Evolutionary conservation across 2,113 vertebrate genomes (phyloP), one percentile per base, ranked within the genome.

Genomic region (Crypturellus undulatus): DNA sequence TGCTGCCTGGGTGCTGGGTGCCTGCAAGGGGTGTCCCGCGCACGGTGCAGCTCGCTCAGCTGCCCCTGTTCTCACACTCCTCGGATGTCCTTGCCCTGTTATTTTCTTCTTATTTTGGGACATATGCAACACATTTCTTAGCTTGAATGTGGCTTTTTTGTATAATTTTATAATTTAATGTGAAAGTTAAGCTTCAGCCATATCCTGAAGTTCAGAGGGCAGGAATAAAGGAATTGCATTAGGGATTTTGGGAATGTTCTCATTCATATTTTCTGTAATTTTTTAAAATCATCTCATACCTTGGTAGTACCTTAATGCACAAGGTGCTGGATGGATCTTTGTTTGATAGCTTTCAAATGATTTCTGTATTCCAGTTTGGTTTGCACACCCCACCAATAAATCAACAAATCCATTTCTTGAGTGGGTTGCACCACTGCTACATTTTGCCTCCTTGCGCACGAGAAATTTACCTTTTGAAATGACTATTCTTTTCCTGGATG

Each of bases 401-500:
- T 65, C 93, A 91, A 85, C 90, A 92, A 85, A 93, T 83, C 62
- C 42, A 22, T 84, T 92, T 84, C 65, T 56, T 78, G 63, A 22
- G 40, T 25, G 16, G 56, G 83, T 95, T 94, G 87, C 89, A 90
- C 73, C 54, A 70, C 89, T 28, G 40, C 78, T 70, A 89, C 69
- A 42, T 93, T 92, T 79, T 62, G 58, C 82, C 62, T 83, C 86
- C 91, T 64, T 89, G 81, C 79, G 69, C 83, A 62, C 95, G 92
- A 92, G 89, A 93, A 96, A 90, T 96, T 94, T 63, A 77, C 92
- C 90, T 94, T 96, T 95, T 89, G 72, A 54, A 80, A 92, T 90
- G 81, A 97, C 94, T 94, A 85, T 95, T 96, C 96, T 95, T 95
- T 91, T 96, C 93, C 87, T 79, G 94, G 94, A 87, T 96, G 96